Base-by-base conservation (phyloP, 2,888 invertebrate genomes). In the Cantharis rustica region DNA sequence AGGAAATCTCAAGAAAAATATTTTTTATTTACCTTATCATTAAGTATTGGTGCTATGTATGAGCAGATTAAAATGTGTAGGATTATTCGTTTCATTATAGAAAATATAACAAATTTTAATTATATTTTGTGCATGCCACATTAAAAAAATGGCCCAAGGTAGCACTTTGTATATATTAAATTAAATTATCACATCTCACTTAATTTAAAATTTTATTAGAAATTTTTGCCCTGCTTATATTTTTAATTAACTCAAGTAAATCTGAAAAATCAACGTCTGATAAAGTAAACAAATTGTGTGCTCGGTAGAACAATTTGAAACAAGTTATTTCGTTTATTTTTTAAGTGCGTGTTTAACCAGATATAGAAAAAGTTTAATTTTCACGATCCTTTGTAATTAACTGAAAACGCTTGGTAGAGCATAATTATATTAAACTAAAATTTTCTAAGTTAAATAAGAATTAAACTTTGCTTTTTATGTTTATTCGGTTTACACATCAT, bases 301-400 rank as follows among this genome's bases (percentile, higher is more conserved):
- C 64, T 66, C 20, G 23, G 64, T 66, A n/a, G 23, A 66, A 16
- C 20, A 66, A 66, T 66, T 16, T 20, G 64, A 66, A 66, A 20
- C 64, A 16, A 47, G 16, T 66, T 20, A 66, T 66, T 66, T 20
- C 64, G 23, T 66, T 66, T 66, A 66, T 23, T 66, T 20, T 66
- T 66, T 66, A 66, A 66, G 16, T 66, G 64, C 64, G 64, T 66
- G 63, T 16, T 63, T 63, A 63, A 63, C 64, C 23, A 66, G 20
- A 66, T 66, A 66, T 66, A 66, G 64, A 66, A 15, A 66, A 66
- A 66, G 64, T 20, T 66, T 66, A 66, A 66, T 66, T 66, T 66
- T 66, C 23, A 20, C 64, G 20, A 66, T 23, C n/a, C 64, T 66
- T 66, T 20, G 64, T 23, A 66, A 66, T 66, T 66, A 66, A 66